phyloP scores from a whole-genome alignment of 2,113 vertebrate species.

The Phocoena sinus region DNA sequence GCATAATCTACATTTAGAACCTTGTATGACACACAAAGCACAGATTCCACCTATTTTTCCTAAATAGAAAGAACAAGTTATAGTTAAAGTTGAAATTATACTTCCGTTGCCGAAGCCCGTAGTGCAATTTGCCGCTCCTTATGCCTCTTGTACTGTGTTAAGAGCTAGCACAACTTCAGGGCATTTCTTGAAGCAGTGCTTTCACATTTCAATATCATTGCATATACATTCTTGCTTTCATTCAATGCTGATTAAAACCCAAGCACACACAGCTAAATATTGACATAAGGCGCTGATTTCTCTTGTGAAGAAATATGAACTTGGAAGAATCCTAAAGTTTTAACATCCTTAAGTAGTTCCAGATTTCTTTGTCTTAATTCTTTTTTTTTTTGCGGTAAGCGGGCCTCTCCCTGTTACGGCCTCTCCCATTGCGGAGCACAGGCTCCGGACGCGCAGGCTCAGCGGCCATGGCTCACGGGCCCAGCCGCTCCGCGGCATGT shows the following conservation, averaged over 20 bases:
- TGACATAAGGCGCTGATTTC: not conserved
- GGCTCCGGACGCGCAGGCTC: too few species aligned
- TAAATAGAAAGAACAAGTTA: slow-evolving; percentile 20
- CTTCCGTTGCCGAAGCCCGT: not conserved
- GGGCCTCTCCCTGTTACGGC: too few species aligned
- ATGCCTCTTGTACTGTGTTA: not conserved
- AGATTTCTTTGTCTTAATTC: not conserved
- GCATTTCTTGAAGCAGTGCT: not conserved
- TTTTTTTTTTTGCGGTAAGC: too few species aligned
- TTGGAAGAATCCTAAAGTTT: slow-evolving; percentile 26
- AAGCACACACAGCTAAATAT: not conserved
- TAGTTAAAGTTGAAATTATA: not conserved
- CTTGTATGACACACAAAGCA: not conserved
- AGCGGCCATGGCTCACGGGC: too few species aligned
- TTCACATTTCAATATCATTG: not conserved
- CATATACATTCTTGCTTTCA: slow-evolving; percentile 23
- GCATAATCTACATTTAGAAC: slow-evolving; percentile 9
- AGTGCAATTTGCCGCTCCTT: not conserved
- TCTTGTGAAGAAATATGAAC: not conserved
- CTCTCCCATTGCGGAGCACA: too few species aligned
- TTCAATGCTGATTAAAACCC: not conserved
- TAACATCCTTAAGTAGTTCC: not conserved
- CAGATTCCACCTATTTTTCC: slow-evolving; percentile 4
- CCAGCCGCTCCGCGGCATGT: fast-evolving
- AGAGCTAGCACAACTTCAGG: not conserved